A percentile compares a stretch with the other conserved stretches of the same genome.
phyloP scores from a whole-genome alignment of 1,140 invertebrate species.

The Diorhabda sublineata region DNA sequence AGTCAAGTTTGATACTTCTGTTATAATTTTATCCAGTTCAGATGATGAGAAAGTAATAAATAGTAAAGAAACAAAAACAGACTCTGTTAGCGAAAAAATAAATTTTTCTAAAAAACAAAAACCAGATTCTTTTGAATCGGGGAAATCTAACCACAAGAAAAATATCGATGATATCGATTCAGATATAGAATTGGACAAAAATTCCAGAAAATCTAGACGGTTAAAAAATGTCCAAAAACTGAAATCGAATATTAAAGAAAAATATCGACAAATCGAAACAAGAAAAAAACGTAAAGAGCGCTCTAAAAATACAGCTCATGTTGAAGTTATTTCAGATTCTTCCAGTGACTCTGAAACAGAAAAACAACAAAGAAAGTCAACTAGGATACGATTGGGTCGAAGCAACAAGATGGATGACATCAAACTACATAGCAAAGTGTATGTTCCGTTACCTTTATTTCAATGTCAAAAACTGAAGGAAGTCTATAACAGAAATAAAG shows the following conservation, averaged over 20 bases:
- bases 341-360: slow-evolving; percentile 16
- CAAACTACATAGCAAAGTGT: slow-evolving; percentile 29
- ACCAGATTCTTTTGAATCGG: not conserved
- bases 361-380: not conserved
- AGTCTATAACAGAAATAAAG: slow-evolving; percentile 28
- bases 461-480: slow-evolving; percentile 30
- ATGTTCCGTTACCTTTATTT: slow-evolving; percentile 29
- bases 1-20: slow-evolving; percentile 31
- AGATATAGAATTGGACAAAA: slow-evolving; percentile 17
- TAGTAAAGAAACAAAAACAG: slow-evolving; percentile 6
- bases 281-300: not conserved
- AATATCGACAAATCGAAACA: not conserved
- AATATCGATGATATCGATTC: not conserved
- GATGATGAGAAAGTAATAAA: slow-evolving; percentile 26
- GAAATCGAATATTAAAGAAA: not conserved
- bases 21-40: slow-evolving; percentile 35
- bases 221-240: slow-evolving; percentile 4
- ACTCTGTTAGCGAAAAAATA: slow-evolving; percentile 2
- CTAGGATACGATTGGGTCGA: not conserved
- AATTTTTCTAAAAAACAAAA: not conserved
- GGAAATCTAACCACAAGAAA: not conserved
- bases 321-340: slow-evolving; percentile 23
- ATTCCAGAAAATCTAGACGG: not conserved
- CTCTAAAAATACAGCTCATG: slow-evolving; percentile 5
- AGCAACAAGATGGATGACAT: slow-evolving; percentile 16